Conservation (phyloP, 2,888 invertebrate species). For the Agonopterix arenella region DNA sequence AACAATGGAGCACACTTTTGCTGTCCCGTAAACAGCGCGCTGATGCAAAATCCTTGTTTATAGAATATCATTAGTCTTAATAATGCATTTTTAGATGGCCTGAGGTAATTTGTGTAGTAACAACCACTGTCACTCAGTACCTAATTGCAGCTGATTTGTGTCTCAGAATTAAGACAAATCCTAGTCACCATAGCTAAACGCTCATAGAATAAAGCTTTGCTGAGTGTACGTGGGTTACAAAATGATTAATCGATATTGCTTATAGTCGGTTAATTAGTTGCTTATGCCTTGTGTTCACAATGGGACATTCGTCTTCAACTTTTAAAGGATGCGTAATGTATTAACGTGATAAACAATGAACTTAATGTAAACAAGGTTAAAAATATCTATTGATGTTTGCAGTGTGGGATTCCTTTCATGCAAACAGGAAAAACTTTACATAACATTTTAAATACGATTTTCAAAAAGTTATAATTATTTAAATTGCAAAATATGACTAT, state of each 20-base stretch:
- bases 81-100: no score
- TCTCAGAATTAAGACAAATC: neutral
- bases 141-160: no score
- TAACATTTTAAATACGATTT: no score
- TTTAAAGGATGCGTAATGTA: constrained; percentile 6
- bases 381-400: neutral
- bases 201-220: constrained; percentile 46
- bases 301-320: constrained; percentile 27
- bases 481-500: no score
- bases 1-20: no score
- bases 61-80: no score
- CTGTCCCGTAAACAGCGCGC: no score
- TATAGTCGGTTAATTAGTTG: constrained; percentile 58
- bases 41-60: no score
- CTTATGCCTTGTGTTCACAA: constrained; percentile 41
- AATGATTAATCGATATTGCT: constrained; percentile 62
- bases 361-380: constrained; percentile 2
- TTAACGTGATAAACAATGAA: neutral
- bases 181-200: constrained; percentile 27
- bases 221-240: constrained; percentile 56
- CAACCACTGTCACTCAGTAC: no score
- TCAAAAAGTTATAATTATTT: no score
- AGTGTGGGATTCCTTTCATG: neutral
- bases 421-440: neutral
- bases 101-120: no score